A percentile compares a stretch with the other conserved stretches of the same genome.
These are phyloP conservation scores for Puffinus mauretanicus DNA, from an alignment of 2,113 vertebrate species.

Conservation along the genomic window DNA sequence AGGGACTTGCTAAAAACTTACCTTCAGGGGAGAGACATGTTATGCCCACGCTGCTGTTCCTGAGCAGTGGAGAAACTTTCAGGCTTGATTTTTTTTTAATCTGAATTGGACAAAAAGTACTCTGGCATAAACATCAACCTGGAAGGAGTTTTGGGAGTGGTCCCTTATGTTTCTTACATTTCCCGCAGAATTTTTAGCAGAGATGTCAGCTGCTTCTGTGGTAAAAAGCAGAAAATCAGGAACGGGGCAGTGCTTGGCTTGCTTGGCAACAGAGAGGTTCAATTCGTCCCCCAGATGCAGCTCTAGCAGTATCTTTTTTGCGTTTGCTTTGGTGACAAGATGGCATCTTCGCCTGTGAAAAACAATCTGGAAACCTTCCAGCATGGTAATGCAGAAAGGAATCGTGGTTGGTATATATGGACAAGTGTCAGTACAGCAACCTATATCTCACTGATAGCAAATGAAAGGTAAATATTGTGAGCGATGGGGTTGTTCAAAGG, in stretches of 20 bases:
- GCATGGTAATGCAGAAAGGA: not conserved
- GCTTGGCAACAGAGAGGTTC: not conserved
- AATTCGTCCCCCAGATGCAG: not conserved
- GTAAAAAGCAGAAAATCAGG: not conserved
- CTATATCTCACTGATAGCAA: not conserved
- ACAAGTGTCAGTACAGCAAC: not conserved
- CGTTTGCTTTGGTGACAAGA: not conserved
- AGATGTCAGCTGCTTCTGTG: not conserved
- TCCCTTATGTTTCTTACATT: not conserved
- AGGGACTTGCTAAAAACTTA: not conserved
- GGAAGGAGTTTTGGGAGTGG: not conserved
- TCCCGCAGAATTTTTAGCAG: not conserved
- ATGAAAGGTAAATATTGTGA: not conserved
- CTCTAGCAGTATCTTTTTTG: not conserved
- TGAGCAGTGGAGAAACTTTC: not conserved
- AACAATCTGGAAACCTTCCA: not conserved
- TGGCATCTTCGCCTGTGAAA: not conserved
- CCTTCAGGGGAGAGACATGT: not conserved
- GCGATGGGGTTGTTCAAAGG: not conserved
- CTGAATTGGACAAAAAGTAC: not conserved
- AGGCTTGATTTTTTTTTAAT: not conserved
- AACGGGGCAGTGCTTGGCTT: not conserved
- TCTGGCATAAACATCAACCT: not conserved
- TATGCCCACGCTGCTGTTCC: not conserved
- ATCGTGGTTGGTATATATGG: fast-evolving